Evolutionary conservation across 1,140 invertebrate species (phyloP), one percentile per base, ranked within the genome.

Genomic region (Antheraea pernyi): DNA sequence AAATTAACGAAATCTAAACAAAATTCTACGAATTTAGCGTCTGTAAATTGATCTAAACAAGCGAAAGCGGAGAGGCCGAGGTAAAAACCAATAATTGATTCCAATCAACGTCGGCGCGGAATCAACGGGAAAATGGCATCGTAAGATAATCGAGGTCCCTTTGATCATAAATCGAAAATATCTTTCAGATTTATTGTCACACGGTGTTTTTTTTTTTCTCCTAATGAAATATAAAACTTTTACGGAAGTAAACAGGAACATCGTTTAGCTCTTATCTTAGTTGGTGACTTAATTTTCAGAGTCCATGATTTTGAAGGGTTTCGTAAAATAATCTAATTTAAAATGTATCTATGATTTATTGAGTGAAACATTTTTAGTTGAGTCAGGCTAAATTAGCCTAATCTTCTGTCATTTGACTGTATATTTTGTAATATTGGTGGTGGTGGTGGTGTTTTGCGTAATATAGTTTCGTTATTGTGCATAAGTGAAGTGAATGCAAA

Each of bases 41-140:
- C 16, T 11, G 11, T 53, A 53, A 53, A 53, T 53, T 13, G 46
- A 13, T 53, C 46, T 53, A 53, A 53, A 53, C 46, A 53, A 53
- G 46, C 11, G 46, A 53, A 53, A 53, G 11, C 46, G 46, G 16
- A 16, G 46, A 53, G 46, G 46, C 46, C 46, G 46, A 53, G 46
- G 46, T 53, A 53, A 53, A 53, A 53, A 53, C 46, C 46, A 53
- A 53, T 53, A 53, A 53, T 53, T 53, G 46, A 53, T 53, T 53
- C 46, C 46, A 53, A 53, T 53, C 46, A 53, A 13, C 46, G 46
- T 53, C 13, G 46, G 46, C 46, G 16, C 0, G 46, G 46, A 53
- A 53, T 53, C 46, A 53, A 53, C 46, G 46, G 13, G 46, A 53
- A 53, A 53, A 53, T 16, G 46, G 11, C 46, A 16, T n/a, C 46